Percentiles rank a stretch among this genome's conserved stretches.
These are phyloP conservation scores for Lysiphlebus fabarum DNA, from an alignment of 1,140 invertebrate species.

Conservation along the genomic window DNA sequence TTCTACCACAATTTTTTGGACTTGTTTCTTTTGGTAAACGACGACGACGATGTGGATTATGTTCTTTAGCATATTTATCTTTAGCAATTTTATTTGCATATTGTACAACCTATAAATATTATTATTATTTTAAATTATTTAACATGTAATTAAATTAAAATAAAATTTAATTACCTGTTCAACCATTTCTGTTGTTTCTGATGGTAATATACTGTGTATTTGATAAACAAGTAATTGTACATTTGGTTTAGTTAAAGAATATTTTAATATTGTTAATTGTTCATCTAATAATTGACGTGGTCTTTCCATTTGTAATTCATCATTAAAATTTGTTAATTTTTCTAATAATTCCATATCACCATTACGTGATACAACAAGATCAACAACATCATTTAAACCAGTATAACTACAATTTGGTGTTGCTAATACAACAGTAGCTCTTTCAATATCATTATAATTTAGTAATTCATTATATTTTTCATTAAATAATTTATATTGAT, in stretches of 20 bases:
- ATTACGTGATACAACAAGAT: conserved; percentile 56
- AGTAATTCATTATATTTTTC: conserved; percentile 40
- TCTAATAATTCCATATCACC: conserved; percentile 42
- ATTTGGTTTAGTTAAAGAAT: conserved; percentile 45
- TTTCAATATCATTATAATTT: conserved; percentile 55
- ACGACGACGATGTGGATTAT: conserved; percentile 19
- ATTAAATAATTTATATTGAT: conserved; percentile 49
- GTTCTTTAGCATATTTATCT: conserved; percentile 47
- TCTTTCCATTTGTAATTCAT: conserved; percentile 26
- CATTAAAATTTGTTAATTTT: conserved; percentile 33
- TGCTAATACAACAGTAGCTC: conserved; percentile 69
- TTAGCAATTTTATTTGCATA: conserved; percentile 48
- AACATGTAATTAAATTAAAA: too few species aligned
- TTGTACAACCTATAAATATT: too few species aligned
- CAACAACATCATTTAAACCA: conserved; percentile 70
- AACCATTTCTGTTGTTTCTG: conserved; percentile 51
- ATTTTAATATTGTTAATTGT: conserved; percentile 43
- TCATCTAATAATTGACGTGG: conserved; percentile 35
- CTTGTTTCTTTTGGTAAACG: conserved; percentile 24
- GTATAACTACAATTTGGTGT: conserved; percentile 75
- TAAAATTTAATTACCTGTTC: conserved; percentile 44
- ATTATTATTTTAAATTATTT: too few species aligned
- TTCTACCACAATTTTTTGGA: conserved; percentile 13
- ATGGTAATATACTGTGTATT: conserved; percentile 48
- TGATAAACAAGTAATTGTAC: conserved; percentile 55